A percentile compares a stretch with the other conserved stretches of the same genome.
Conservation (phyloP, 2,888 invertebrate genomes). For the Emesis furor region DNA sequence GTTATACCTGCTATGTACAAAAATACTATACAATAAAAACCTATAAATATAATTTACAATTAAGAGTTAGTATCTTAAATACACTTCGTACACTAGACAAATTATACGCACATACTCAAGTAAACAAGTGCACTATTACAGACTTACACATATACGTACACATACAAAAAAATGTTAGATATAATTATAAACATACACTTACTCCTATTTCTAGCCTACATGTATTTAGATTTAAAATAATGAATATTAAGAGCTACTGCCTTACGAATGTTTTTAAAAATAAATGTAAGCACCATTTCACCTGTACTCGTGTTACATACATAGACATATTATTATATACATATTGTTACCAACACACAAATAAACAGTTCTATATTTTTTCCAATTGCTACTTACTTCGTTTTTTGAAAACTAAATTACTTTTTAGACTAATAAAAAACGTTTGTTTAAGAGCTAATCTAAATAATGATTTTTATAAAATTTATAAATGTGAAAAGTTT, state of each 20-base stretch:
- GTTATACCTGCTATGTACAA: neutral
- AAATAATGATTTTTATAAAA: too few relatives aligned
- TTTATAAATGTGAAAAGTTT: too few relatives aligned
- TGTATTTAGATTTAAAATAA: neutral
- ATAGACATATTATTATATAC: neutral
- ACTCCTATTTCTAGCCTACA: neutral
- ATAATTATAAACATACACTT: neutral
- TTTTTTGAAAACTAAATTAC: neutral
- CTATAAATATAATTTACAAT: neutral
- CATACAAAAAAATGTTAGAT: neutral
- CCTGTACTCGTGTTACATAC: neutral
- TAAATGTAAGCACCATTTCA: neutral
- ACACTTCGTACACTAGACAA: neutral
- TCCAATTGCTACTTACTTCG: neutral
- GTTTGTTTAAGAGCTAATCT: too few relatives aligned
- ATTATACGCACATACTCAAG: neutral
- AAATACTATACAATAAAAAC: neutral
- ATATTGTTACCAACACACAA: neutral
- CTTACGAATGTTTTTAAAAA: neutral
- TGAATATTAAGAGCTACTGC: neutral
- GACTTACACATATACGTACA: neutral
- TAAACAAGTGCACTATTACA: neutral
- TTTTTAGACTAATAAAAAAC: neutral
- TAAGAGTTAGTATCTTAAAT: neutral
- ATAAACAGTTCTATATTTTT: neutral